Evolutionary conservation across 2,888 invertebrate species (phyloP), one percentile per base, ranked within the genome.

Genomic region (Heteropelma amictum): DNA sequence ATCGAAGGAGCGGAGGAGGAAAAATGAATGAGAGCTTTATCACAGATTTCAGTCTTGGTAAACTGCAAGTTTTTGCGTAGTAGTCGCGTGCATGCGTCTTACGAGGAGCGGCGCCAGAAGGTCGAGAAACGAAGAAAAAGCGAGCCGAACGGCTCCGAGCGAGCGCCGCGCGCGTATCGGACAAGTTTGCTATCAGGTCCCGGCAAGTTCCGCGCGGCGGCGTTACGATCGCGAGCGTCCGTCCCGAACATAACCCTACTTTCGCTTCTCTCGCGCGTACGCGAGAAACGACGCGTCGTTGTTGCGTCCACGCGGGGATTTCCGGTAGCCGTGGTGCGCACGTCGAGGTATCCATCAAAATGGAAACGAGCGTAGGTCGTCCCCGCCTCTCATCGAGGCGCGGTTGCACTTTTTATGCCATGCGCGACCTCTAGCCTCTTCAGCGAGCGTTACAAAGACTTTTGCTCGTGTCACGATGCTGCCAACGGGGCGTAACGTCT

Each of bases 111-210:
- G 17, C n/a, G 14, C 8, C 19, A 10, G 51, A 14, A 30, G 19
- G 23, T 40, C 19, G 51, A 40, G 40, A 30, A 28, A 10, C 12
- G 14, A 26, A 42, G 23, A 17, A 35, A 8, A 26, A 10, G 58
- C 6, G 26, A 60, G 33, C 4, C 7, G 19, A 10, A 47, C n/a
- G 40, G 38, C 58, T 60, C 23, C 33, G 33, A 33, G 12, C 30
- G 69, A 38, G 28, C 40, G 40, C 42, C 54, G 42, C 56, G 53
- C 40, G 49, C 30, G 45, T 64, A 30, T 56, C 40, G 30, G 63
- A 58, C 68, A 63, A 68, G 68, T 73, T 73, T 61, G 40, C 40
- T 63, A 68, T 73, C 68, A 73, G 73, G 63, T 73, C 68, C 63
- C 56, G 51, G 67, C 61, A 45, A 42, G 63, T 63, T 68, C 54